phyloP scores from a whole-genome alignment of 2,113 vertebrate species.

The Mastomys natalensis region DNA sequence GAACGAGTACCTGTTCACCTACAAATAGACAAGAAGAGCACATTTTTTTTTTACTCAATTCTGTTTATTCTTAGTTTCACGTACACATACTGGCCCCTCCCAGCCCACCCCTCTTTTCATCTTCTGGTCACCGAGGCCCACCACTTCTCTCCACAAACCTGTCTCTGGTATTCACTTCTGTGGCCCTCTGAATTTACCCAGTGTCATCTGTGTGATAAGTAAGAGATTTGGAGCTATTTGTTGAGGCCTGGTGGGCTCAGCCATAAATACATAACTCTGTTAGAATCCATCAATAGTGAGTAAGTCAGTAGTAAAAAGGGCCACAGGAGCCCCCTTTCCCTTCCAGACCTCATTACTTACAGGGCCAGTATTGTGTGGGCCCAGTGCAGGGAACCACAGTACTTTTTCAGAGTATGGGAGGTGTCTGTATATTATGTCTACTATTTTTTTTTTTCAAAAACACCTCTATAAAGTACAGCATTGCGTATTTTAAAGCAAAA shows the following conservation, averaged over 20 bases:
- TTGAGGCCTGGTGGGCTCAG: neutral
- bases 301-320: neutral
- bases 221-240: neutral
- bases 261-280: neutral
- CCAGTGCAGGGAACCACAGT: neutral
- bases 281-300: neutral
- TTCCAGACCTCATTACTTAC: neutral
- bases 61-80: neutral
- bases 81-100: neutral
- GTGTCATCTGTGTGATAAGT: neutral
- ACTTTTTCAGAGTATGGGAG: neutral
- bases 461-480: neutral
- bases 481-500: constrained; percentile 26
- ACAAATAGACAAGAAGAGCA: neutral
- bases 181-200: neutral
- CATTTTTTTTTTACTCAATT: no score
- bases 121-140: neutral
- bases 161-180: neutral
- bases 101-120: neutral
- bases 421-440: neutral
- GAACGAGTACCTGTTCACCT: neutral
- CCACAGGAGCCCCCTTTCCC: neutral
- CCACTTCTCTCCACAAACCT: no score
- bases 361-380: neutral
- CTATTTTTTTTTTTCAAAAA: neutral